Evolutionary conservation across 2,888 invertebrate species (phyloP), one percentile per base, ranked within the genome.

Genomic region (Zhengitettix transpicula): DNA sequence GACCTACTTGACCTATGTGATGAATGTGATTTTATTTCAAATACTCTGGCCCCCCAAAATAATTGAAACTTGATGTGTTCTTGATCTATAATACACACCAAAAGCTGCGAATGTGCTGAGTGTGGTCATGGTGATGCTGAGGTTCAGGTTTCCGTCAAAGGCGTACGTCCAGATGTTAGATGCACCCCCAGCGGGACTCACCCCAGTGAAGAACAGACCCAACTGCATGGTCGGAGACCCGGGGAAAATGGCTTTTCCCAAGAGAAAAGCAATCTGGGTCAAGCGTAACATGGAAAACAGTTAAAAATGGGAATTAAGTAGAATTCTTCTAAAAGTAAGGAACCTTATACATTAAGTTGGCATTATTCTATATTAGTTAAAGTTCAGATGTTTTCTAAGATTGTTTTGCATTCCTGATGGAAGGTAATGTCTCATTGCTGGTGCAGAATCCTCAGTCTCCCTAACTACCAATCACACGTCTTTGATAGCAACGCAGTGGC

Each of bases 101-200:
- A 97, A 88, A 0, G 95, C 87, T 0, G 86, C 85, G 9, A 96
- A 72, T 3, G 93, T 96, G 62, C 92, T 88, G 59, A 94, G 76
- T 10, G 94, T 84, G 0, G 97, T 98, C 96, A 98, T 95, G 15
- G 97, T 87, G 56, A 98, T 83, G 0, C 95, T 95, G 52, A 98
- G 77, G 71, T 94, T 88, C 9, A 97, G 81, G 74, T 98, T 97
- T 9, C 94, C 97, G 7, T 87, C 89, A 1, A 98, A 77, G 15
- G 97, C 81, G 64, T 89, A 84, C 0, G 94, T 88, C 94, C 96
- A 98, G 67, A 96, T 90, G 73, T 98, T 98, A 56, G 95, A 95
- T 40, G 95, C 94, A 0, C 96, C 97, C 0, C 98, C 93, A n/a
- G 88, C 89, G 0, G 93, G 93, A 5, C 89, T 85, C 17, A 91